phyloP scores from a whole-genome alignment of 2,113 vertebrate genomes.

The Pseudopodoces humilis region DNA sequence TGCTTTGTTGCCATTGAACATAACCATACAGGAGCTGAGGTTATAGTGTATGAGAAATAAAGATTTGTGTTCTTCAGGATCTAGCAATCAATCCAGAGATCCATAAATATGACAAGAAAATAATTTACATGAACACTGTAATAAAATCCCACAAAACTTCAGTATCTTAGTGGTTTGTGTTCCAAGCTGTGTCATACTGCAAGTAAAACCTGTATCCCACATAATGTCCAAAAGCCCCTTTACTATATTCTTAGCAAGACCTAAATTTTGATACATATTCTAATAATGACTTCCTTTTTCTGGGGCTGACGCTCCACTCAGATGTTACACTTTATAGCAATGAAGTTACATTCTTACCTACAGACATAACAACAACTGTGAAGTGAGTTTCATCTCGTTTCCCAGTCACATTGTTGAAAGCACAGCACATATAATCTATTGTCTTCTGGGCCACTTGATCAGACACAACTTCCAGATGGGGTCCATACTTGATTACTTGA shows the following conservation, averaged over 20 bases:
- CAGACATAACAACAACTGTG: conserved; percentile 84
- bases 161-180: neutral
- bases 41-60: neutral
- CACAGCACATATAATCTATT: conserved; percentile 85
- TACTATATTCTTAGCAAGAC: neutral
- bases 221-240: neutral
- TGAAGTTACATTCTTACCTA: conserved; percentile 69
- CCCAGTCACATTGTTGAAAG: conserved; percentile 91
- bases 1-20: neutral
- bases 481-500: conserved; percentile 83
- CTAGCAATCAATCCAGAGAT: neutral
- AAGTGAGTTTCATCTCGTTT: conserved; percentile 87
- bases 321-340: neutral
- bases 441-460: conserved; percentile 80
- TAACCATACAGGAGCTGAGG: neutral
- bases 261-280: neutral
- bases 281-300: neutral
- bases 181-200: neutral
- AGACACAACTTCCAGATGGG: conserved; percentile 81
- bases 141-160: neutral
- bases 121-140: neutral
- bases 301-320: neutral
- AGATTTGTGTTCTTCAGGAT: neutral
- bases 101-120: neutral
- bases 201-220: neutral